These are phyloP conservation scores for Ophion costatus DNA, from an alignment of 2,888 invertebrate genomes.

Conservation along the genomic window DNA sequence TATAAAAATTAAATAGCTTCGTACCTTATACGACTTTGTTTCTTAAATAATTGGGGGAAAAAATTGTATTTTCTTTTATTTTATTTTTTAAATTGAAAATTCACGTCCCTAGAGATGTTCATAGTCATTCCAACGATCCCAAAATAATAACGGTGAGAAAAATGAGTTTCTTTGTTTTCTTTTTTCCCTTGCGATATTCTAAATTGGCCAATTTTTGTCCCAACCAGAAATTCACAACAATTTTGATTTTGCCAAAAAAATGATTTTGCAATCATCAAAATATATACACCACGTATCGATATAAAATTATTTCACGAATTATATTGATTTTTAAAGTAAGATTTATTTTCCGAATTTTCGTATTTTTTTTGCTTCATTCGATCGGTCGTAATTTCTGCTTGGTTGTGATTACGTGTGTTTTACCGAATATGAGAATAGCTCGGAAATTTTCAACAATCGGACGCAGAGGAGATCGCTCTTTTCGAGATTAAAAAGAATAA, in stretches of 20 bases:
- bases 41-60: too few relatives aligned
- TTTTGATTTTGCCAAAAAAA: neutral
- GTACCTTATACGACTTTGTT: too few relatives aligned
- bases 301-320: neutral
- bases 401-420: constrained; percentile 42
- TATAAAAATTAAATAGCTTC: too few relatives aligned
- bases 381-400: constrained; percentile 42
- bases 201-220: too few relatives aligned
- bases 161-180: too few relatives aligned
- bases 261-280: neutral
- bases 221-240: too few relatives aligned
- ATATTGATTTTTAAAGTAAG: neutral
- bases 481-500: neutral
- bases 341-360: neutral
- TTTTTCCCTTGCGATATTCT: too few relatives aligned
- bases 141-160: too few relatives aligned
- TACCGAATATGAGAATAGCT: constrained; percentile 33
- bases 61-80: neutral
- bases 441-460: constrained; percentile 39
- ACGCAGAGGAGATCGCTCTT: constrained; percentile 11
- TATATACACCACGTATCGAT: neutral
- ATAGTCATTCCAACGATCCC: too few relatives aligned
- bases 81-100: neutral
- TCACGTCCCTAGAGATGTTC: too few relatives aligned
- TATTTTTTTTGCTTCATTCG: constrained; percentile 32